Evolutionary conservation across 1,140 invertebrate genomes (phyloP).

Genomic region (Euwallacea similis): DNA sequence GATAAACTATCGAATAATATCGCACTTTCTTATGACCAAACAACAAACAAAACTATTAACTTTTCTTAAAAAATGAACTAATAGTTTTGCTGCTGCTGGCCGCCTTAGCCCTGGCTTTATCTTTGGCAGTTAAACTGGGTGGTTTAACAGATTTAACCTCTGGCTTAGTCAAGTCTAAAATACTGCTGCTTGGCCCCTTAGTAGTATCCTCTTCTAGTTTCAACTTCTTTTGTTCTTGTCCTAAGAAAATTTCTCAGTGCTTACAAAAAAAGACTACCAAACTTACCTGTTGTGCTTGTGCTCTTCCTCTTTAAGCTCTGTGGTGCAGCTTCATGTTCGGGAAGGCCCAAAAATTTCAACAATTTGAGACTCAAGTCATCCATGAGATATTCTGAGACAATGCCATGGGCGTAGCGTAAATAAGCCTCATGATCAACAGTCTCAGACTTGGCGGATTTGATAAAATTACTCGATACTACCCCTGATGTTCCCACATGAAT

Average conservation of each 20-base stretch:
- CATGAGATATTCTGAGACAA: constrained; percentile 69
- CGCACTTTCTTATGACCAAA: too few species aligned
- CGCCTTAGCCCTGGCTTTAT: constrained; percentile 71
- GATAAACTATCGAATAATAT: too few species aligned
- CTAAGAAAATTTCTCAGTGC: not conserved
- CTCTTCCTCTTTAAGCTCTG: constrained; percentile 63
- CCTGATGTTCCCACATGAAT: constrained; percentile 69
- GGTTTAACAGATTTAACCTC: constrained; percentile 53
- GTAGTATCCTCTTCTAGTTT: constrained; percentile 49
- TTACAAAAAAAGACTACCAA: not conserved
- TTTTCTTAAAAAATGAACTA: constrained; percentile 70
- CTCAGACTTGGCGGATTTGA: constrained; percentile 51
- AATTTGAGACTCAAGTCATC: constrained; percentile 65
- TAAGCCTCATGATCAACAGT: constrained; percentile 60
- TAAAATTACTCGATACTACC: constrained; percentile 71
- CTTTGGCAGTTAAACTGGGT: constrained; percentile 62
- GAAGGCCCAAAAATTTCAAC: constrained; percentile 63
- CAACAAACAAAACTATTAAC: constrained; percentile 33
- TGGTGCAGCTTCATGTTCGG: constrained; percentile 57
- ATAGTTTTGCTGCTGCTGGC: constrained; percentile 74
- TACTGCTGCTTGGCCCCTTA: constrained; percentile 40
- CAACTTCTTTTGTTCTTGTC: constrained; percentile 52
- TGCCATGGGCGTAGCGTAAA: constrained; percentile 68
- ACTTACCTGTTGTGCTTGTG: constrained; percentile 30
- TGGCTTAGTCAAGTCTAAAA: constrained; percentile 48